phyloP scores from a whole-genome alignment of 2,797 vertebrate species.

The Graptemys geographica region DNA sequence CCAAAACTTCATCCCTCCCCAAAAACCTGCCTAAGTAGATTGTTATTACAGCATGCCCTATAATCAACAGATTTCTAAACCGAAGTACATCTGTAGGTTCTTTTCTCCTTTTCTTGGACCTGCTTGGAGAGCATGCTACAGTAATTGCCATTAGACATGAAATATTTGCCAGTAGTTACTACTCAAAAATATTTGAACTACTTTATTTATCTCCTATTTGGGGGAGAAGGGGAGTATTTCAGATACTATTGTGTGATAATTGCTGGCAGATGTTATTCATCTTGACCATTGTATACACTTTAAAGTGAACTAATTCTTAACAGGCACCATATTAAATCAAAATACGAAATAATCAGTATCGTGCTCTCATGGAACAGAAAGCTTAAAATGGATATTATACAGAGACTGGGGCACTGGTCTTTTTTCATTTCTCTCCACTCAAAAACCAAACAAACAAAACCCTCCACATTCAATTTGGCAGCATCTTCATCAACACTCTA shows the following conservation, averaged over 20 bases:
- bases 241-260: not conserved
- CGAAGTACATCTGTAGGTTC: not conserved
- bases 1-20: not conserved
- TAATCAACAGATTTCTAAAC: not conserved
- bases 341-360: not conserved
- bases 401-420: not conserved
- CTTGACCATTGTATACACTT: not conserved
- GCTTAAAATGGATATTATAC: not conserved
- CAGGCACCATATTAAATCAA: not conserved
- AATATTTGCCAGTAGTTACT: not conserved
- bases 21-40: not conserved
- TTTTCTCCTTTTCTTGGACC: not conserved
- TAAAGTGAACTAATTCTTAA: not conserved
- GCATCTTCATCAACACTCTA: not conserved
- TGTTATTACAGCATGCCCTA: not conserved
- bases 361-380: not conserved
- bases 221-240: not conserved
- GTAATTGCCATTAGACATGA: not conserved
- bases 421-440: not conserved
- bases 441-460: not conserved
- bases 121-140: not conserved
- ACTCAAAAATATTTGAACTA: not conserved
- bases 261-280: not conserved
- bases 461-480: not conserved
- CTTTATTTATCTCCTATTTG: not conserved